Percentiles rank a stretch among this genome's conserved stretches.
These are phyloP conservation scores for Caenorhabditis drosophilae DNA, from an alignment of 2,888 invertebrate species.

Conservation along the genomic window DNA sequence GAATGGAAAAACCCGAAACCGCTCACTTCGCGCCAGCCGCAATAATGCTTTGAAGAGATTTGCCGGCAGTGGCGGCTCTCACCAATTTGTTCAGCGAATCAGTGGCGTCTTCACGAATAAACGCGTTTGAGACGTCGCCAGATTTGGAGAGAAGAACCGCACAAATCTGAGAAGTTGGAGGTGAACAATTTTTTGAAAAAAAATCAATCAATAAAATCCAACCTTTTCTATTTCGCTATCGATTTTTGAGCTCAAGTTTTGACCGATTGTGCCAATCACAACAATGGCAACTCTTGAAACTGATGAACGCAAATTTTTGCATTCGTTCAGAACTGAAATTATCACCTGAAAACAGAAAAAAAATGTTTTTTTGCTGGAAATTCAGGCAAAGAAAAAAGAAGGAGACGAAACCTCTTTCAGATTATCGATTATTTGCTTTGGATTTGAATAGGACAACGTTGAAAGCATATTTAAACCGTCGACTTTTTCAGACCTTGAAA, in stretches of 20 bases:
- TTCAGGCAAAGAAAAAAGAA: not conserved
- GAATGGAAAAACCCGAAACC: not conserved
- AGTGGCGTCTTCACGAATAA: conserved; percentile 87
- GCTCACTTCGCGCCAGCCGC: conserved; percentile 67
- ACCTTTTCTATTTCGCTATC: conserved; percentile 73
- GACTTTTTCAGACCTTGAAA: conserved; percentile 80
- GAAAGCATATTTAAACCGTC: conserved; percentile 74
- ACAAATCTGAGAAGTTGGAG: conserved; percentile 36
- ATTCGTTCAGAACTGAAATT: conserved; percentile 46
- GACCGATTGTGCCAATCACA: conserved; percentile 82
- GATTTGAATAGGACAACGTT: conserved; percentile 38
- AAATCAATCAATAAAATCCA: no score
- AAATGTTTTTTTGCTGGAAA: not conserved
- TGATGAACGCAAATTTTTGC: conserved; percentile 86
- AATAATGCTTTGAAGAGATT: conserved; percentile 70
- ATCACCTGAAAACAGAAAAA: conserved; percentile 32
- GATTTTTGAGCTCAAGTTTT: conserved; percentile 72
- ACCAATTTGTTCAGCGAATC: conserved; percentile 83
- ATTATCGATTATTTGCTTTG: conserved; percentile 39
- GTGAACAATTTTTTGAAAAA: no score
- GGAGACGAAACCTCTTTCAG: conserved; percentile 38
- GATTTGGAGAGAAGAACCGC: conserved; percentile 52
- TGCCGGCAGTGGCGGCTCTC: conserved; percentile 77
- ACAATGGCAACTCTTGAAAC: conserved; percentile 87
- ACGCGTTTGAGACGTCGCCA: conserved; percentile 87